Evolutionary conservation across 1,140 invertebrate species (phyloP), one percentile per base, ranked within the genome.

Genomic region (Sinonovacula constricta): DNA sequence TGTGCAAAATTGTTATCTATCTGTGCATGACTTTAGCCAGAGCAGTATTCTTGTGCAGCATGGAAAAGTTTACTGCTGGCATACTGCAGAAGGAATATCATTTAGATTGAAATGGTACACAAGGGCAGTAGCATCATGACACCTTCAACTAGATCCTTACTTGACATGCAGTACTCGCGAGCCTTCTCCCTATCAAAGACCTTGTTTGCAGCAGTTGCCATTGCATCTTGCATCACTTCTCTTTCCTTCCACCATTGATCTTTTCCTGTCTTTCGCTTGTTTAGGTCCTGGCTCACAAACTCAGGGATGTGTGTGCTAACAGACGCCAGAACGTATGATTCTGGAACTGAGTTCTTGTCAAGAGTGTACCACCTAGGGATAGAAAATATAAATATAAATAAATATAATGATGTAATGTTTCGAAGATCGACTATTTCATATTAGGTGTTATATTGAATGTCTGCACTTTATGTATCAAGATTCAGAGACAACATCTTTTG

Each of bases 181-280:
- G 84, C 80, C n/a, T 69, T 62, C 26, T 82, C 77, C 28, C 51
- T 24, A 3, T 76, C 79, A 15, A 86, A 82, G 3, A 68, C 65
- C 26, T 74, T 53, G 65, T 86, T 60, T 66, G 68, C 85, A 79
- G 28, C 97, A 97, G 91, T 98, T 98, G 2, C 97, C 96, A 89
- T 96, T 97, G 62, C 97, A 96, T 84, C 96, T 95, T 92, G 96
- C 96, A 26, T 97, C 96, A 88, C 96, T 96, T 78, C 98, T 65
- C 59, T 77, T 28, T 83, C 80, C 22, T 74, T 51, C 51, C 51
- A 80, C 81, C 83, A 87, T 18, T 79, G 28, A 5, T 72, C 24
- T 59, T 77, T 82, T 2, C 81, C 85, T 26, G 67, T 72, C 39
- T 79, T 74, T 39, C 69, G 70, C 33, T 67, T 75, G 2, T 83